Conservation (phyloP, 2,888 invertebrate species). For the Troglohyphantes excavatus region DNA sequence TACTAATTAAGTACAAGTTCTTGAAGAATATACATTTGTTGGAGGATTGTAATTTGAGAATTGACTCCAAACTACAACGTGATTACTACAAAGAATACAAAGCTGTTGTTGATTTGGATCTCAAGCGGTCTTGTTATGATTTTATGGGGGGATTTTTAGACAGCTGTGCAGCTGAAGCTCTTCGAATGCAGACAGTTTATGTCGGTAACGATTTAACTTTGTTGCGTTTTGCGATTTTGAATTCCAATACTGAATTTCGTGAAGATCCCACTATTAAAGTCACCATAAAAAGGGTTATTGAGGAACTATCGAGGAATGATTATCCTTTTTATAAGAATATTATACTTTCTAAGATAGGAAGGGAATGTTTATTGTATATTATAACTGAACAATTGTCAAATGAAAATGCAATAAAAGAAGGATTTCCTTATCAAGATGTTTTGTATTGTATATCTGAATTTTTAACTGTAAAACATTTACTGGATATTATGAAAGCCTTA, state of each 20-base stretch:
- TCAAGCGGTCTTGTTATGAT: background rate
- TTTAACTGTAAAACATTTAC: background rate
- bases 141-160: background rate
- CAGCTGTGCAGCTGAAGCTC: slow-evolving; percentile 14
- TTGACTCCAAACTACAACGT: background rate
- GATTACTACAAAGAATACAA: slow-evolving; percentile 16
- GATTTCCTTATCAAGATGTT: background rate
- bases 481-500: background rate
- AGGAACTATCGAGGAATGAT: background rate
- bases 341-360: background rate
- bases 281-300: background rate
- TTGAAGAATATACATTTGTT: background rate
- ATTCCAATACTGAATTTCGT: background rate
- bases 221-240: background rate
- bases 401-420: background rate
- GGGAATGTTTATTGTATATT: background rate
- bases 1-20: slow-evolving; percentile 36
- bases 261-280: background rate
- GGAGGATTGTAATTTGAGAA: background rate
- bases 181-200: slow-evolving; percentile 11
- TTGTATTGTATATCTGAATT: background rate
- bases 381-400: background rate
- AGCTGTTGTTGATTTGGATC: slow-evolving; percentile 4
- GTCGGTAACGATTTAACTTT: background rate
- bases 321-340: slow-evolving; percentile 13